Evolutionary conservation across 2,888 invertebrate genomes (phyloP), one percentile per base, ranked within the genome.

Genomic region (Machimus rusticus): DNA sequence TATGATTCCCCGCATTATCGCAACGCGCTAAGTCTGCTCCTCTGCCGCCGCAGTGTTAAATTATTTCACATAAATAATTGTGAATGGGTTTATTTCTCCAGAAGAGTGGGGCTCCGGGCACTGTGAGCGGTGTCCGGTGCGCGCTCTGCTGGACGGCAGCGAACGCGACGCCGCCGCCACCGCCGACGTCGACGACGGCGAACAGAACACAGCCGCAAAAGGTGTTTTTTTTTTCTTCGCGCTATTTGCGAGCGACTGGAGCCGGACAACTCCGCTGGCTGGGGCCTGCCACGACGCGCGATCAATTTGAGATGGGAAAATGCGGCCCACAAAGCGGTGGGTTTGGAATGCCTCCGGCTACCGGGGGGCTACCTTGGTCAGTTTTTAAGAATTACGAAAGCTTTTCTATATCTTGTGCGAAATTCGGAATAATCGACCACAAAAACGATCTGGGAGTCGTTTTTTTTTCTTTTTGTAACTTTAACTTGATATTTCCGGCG

Each of bases 1-100:
- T 84, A 34, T 84, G 23, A 84, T 66, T 43, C 43, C 51, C n/a
- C 84, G 19, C 66, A 84, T 84, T 84, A 84, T 84, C 84, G 39
- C 74, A 84, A 37, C 84, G 57, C 39, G 37, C 39, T 37, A 74
- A 43, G 43, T 19, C 84, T 74, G 66, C 19, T 84, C 84, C 66
- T 84, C 74, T 66, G 31, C 74, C 34, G 28, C 66, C 34, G 34
- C 34, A 74, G 84, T 84, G 74, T 84, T 74, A 39, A 39, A 66
- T 84, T 84, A 82, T 82, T 82, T 57, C 55, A 55, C 55, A 51
- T 82, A 78, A 78, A 28, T 31, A 51, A 55, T 39, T 82, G 82
- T 79, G 79, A 79, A 79, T 79, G 79, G 79, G 76, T 76, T 37
- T 77, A 39, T 39, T 39, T 77, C 37, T 19, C 19, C 34, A 39